Evolutionary conservation across 53 echinoderm and acorn worm genomes (phyloP).

Genomic region (Crossaster papposus): DNA sequence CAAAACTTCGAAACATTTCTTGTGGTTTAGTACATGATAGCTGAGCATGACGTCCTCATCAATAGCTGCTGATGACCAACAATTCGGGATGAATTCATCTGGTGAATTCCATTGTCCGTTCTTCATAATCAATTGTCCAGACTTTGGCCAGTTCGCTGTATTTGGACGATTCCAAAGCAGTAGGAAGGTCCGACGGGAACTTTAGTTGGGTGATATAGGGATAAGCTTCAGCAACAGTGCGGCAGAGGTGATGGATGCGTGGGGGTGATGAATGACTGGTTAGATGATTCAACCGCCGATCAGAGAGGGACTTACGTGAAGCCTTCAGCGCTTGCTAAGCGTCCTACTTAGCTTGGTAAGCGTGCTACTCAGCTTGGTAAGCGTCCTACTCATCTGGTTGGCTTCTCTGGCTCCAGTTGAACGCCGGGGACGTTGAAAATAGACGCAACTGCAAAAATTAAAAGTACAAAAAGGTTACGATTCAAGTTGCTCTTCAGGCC

Average conservation of each 20-base stretch:
- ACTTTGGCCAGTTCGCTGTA: background rate
- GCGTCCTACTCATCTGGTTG: slow-evolving; percentile 30
- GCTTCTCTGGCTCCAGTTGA: slow-evolving; percentile 75
- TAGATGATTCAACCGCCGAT: slow-evolving; percentile 48
- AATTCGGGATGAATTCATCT: background rate
- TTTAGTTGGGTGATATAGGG: background rate
- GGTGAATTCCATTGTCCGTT: background rate
- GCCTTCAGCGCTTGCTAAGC: background rate
- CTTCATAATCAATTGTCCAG: background rate
- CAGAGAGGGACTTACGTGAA: slow-evolving; percentile 44
- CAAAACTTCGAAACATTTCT: background rate
- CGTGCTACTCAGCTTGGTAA: too few species aligned
- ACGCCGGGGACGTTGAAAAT: slow-evolving; percentile 86
- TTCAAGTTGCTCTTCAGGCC: background rate
- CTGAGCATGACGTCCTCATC: background rate
- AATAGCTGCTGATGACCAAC: background rate
- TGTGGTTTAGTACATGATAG: slow-evolving; percentile 25
- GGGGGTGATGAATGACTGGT: background rate
- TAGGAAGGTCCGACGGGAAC: background rate
- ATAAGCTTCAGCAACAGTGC: slow-evolving; percentile 1
- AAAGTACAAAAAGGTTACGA: background rate
- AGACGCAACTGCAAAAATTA: slow-evolving; percentile 68
- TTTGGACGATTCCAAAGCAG: background rate
- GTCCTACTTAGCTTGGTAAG: too few species aligned
- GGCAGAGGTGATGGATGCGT: too few species aligned